These are phyloP conservation scores for Cynaeus angustus DNA, from an alignment of 2,888 invertebrate species.

Conservation along the genomic window DNA sequence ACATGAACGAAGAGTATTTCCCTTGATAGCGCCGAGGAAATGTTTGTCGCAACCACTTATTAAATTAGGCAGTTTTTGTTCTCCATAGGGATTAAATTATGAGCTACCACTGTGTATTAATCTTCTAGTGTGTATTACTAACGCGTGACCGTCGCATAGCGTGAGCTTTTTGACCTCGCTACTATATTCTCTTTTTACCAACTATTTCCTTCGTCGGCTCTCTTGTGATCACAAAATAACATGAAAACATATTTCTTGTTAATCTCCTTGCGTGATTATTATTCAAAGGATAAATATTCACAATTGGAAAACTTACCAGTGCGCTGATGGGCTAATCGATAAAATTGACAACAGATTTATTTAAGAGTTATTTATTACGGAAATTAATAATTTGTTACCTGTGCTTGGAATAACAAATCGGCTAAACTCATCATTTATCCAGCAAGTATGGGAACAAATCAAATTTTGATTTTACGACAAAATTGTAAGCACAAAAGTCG, in stretches of 20 bases:
- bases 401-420: too few species aligned
- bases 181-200: conserved; percentile 15
- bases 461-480: too few species aligned
- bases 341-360: too few species aligned
- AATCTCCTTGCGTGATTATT: conserved; percentile 5
- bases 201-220: conserved; percentile 27
- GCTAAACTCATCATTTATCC: too few species aligned
- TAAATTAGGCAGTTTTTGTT: conserved; percentile 41
- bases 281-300: conserved; percentile 1
- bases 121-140: conserved; percentile 34
- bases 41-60: conserved; percentile 29
- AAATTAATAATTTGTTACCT: too few species aligned
- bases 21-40: conserved; percentile 16
- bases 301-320: not conserved
- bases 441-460: too few species aligned
- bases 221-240: conserved; percentile 27
- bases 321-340: too few species aligned
- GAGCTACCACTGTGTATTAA: conserved; percentile 31
- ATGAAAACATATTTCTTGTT: conserved; percentile 32
- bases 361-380: too few species aligned
- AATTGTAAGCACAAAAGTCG: too few species aligned
- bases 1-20: conserved; percentile 20
- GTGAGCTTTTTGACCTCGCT: conserved; percentile 39
- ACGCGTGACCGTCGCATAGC: conserved; percentile 35
- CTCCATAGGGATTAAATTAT: conserved; percentile 36